Evolutionary conservation across 2,113 vertebrate species (phyloP).

Genomic region (Callorhinus ursinus): DNA sequence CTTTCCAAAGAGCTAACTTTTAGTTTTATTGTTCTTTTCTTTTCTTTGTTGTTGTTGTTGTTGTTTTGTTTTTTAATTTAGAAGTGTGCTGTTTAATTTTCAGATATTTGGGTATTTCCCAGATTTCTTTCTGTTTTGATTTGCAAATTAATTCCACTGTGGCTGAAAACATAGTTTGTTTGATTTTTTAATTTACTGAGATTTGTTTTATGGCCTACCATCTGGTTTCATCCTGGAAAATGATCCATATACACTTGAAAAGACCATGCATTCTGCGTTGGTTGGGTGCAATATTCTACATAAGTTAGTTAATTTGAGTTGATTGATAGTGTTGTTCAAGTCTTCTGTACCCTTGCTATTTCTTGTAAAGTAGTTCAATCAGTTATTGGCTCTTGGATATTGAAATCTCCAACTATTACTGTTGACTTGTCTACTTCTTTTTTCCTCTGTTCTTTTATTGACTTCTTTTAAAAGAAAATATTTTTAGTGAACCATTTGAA

Average conservation of each 20-base stretch:
- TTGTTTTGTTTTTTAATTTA: neutral
- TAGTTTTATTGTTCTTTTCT: neutral
- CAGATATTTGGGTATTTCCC: neutral
- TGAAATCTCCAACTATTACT: neutral
- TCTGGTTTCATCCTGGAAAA: neutral
- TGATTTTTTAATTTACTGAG: neutral
- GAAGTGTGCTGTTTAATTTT: neutral
- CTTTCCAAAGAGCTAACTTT: neutral
- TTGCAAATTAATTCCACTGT: conserved; percentile 24
- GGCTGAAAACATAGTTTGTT: neutral
- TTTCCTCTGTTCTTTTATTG: neutral
- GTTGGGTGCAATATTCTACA: neutral
- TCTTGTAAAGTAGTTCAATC: neutral
- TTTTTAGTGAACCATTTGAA: neutral
- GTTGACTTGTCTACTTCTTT: neutral
- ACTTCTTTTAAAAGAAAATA: neutral
- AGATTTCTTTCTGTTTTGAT: neutral
- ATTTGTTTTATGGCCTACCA: neutral
- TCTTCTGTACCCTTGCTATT: neutral
- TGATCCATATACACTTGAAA: neutral
- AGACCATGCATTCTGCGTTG: neutral
- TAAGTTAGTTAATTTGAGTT: neutral
- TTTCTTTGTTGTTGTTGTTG: too few species aligned
- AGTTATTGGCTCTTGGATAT: neutral
- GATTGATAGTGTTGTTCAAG: neutral